These are phyloP conservation scores for Microplitis demolitor DNA, from an alignment of 1,140 invertebrate genomes.

Conservation along the genomic window DNA sequence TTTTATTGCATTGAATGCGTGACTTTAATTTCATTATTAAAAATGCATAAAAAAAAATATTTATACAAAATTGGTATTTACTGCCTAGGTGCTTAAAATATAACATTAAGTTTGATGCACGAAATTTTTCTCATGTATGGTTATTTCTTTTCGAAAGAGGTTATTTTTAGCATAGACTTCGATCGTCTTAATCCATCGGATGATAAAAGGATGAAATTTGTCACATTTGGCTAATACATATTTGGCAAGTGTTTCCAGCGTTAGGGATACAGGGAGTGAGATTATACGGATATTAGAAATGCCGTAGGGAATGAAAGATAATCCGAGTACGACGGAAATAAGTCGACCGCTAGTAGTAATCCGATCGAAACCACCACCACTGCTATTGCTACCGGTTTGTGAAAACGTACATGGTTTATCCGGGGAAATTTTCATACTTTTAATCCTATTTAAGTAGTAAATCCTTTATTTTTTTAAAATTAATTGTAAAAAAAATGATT, in stretches of 20 bases:
- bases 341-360: constrained; percentile 12
- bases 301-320: constrained; percentile 9
- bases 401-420: background rate
- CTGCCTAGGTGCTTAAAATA: too few relatives aligned
- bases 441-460: background rate
- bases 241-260: constrained; percentile 11
- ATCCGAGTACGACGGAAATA: constrained; percentile 18
- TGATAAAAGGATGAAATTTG: constrained; percentile 14
- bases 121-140: too few relatives aligned
- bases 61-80: too few relatives aligned
- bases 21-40: too few relatives aligned
- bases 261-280: constrained; percentile 11
- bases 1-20: too few relatives aligned
- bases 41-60: too few relatives aligned
- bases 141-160: background rate
- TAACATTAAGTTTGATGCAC: too few relatives aligned
- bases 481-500: too few relatives aligned
- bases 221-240: constrained; percentile 3
- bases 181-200: background rate
- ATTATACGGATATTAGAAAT: constrained; percentile 20
- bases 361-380: constrained; percentile 16
- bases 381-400: background rate
- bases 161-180: background rate
- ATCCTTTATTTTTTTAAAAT: too few relatives aligned
- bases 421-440: background rate